Base-by-base conservation (phyloP, 2,113 vertebrate species). In the Corythornis vintsioides region DNA sequence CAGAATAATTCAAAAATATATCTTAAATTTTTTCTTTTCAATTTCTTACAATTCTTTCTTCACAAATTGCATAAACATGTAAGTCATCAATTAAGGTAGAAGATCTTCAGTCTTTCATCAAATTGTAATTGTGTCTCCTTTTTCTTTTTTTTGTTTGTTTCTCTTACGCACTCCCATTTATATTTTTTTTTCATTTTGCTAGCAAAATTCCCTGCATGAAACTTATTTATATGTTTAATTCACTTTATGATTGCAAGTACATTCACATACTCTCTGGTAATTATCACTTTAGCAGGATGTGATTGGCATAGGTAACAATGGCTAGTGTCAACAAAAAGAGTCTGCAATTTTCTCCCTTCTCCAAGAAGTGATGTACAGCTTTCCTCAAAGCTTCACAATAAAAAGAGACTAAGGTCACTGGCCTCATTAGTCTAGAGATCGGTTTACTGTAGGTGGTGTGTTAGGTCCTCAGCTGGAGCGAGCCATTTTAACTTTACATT, bases 1-100 rank as follows among this genome's bases (percentile, higher is more conserved):
- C 31, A 70, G 85, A 88, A 59, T 43, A 86, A 78, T 29, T 83
- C 75, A 8, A 60, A 74, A 60, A 38, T 84, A 71, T 86, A 86
- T 76, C 33, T 84, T 82, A 91, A 91, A 95, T 95, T 53, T 95
- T 90, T 95, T 95, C 50, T 88, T 96, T 96, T 96, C 33, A 88
- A 92, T 96, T 5, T 22, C 47, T 94, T 90, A 53, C 43, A 83
- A 57, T 92, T 88, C 14, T 72, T 88, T 80, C 52, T 80, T 77
- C 69, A 82, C 11, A 2, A 89, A 93, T 93, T 93, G 35, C 66
- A 84, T 84, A 94, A 89, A 91, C 96, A 84, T 89, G 63, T 71
- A 86, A 95, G 31, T 55, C 55, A 93, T 83, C 86, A 96, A 83
- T 94, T 97, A 95, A 21, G 75, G 50, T 31, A 71, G 47, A 91